Percentiles rank a stretch among this genome's conserved stretches.
These are phyloP conservation scores for Pteropus alecto DNA, from an alignment of 2,113 vertebrate genomes.

Conservation along the genomic window DNA sequence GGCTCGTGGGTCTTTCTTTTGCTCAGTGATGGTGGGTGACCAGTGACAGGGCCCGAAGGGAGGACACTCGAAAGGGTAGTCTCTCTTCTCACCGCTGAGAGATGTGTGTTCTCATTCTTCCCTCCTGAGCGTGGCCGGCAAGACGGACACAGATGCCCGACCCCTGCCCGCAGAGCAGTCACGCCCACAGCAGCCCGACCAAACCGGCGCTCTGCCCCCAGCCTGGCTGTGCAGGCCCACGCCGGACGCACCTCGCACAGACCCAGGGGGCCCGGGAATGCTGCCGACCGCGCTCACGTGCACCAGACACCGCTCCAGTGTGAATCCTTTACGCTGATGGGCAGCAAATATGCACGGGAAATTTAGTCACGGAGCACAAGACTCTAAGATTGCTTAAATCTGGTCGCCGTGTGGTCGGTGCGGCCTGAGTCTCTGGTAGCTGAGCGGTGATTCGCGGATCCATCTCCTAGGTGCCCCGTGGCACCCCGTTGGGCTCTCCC, in stretches of 20 bases:
- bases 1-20: rapidly evolving
- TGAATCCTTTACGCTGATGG: background rate
- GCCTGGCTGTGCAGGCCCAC: background rate
- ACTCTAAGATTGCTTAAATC: background rate
- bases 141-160: rapidly evolving
- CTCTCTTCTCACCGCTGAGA: background rate
- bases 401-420: slow-evolving; percentile 31
- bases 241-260: rapidly evolving
- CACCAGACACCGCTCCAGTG: too few relatives aligned
- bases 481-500: background rate
- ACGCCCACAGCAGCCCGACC: background rate
- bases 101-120: rapidly evolving
- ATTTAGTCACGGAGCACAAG: background rate
- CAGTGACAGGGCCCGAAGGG: rapidly evolving
- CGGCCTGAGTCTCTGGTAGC: background rate
- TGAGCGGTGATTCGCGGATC: background rate
- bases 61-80: rapidly evolving
- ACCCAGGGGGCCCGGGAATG: background rate
- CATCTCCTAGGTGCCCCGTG: rapidly evolving
- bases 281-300: rapidly evolving
- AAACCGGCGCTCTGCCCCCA: background rate
- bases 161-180: rapidly evolving
- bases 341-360: background rate
- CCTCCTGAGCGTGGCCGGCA: rapidly evolving
- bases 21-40: rapidly evolving